These are phyloP conservation scores for Chirona hameri DNA, from an alignment of 2,888 invertebrate genomes.

Conservation along the genomic window DNA sequence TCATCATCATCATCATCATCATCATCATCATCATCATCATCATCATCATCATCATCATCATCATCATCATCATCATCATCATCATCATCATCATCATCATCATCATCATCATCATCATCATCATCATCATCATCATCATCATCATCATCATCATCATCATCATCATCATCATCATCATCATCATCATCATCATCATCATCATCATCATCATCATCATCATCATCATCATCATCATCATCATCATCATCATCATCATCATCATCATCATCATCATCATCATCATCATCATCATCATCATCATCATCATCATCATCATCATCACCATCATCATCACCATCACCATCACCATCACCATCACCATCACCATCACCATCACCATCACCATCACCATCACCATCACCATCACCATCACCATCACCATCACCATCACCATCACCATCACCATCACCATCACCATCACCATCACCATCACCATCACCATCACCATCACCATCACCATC, in stretches of 20 bases:
- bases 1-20: background rate
- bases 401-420: background rate
- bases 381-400: background rate
- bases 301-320: background rate
- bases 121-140: no score
- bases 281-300: background rate
- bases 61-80: slow-evolving; percentile 23
- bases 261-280: background rate
- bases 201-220: no score
- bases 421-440: background rate
- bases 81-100: slow-evolving; percentile 30
- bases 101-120: no score
- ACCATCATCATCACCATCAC: background rate
- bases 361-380: background rate
- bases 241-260: background rate
- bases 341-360: background rate
- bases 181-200: no score
- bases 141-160: no score
- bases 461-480: background rate
- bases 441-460: background rate
- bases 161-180: no score
- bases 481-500: background rate
- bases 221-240: no score
- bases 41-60: background rate
- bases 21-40: background rate